Evolutionary conservation across 2,797 vertebrate species (phyloP).

Genomic region (Poecile montanus): DNA sequence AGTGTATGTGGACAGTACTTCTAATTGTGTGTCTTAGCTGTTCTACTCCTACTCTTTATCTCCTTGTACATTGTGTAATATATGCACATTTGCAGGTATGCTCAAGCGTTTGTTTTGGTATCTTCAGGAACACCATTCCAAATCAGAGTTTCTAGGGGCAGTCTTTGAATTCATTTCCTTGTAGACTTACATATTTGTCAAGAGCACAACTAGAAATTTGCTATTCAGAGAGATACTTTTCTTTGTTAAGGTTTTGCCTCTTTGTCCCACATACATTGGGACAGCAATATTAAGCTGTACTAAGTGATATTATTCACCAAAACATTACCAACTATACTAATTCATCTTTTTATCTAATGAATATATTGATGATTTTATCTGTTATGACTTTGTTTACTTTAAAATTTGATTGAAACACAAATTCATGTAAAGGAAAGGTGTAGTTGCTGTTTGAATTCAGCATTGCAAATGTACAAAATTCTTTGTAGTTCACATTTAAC

Average conservation of each 20-base stretch:
- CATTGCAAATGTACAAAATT: background rate
- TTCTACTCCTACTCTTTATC: slow-evolving; percentile 19
- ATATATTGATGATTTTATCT: background rate
- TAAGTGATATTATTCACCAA: background rate
- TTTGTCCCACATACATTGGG: background rate
- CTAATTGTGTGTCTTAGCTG: background rate
- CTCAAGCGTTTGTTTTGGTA: slow-evolving; percentile 1
- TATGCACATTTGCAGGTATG: background rate
- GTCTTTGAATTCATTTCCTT: slow-evolving; percentile 33
- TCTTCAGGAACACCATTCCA: slow-evolving; percentile 31
- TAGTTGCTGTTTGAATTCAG: background rate
- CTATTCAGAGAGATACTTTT: background rate
- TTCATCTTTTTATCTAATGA: background rate
- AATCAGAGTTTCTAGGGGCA: slow-evolving; percentile 23
- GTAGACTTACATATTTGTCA: slow-evolving; percentile 24
- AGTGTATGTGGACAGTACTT: slow-evolving; percentile 12
- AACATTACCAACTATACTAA: background rate
- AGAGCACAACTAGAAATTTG: slow-evolving; percentile 39
- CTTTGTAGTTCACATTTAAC: background rate
- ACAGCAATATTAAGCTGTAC: background rate
- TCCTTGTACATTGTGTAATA: background rate
- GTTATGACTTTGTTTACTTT: background rate
- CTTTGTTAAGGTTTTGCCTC: background rate
- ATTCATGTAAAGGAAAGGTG: background rate
- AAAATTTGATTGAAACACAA: background rate